Percentiles rank a stretch among this genome's conserved stretches.
phyloP scores from a whole-genome alignment of 2,113 vertebrate genomes.

The Phodopus roborovskii region DNA sequence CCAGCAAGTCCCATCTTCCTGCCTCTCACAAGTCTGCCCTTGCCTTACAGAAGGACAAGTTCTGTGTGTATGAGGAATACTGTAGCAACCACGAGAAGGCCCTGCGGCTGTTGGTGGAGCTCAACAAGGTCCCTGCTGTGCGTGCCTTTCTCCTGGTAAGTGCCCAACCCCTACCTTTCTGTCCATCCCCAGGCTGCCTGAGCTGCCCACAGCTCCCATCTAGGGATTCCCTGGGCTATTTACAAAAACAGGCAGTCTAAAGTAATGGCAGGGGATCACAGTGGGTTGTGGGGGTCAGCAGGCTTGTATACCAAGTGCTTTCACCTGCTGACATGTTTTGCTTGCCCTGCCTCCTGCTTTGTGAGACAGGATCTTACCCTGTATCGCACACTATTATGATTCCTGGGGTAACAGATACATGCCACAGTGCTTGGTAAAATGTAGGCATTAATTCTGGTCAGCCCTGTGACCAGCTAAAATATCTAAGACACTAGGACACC shows the following conservation, averaged over 20 bases:
- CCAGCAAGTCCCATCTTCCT: too few relatives aligned
- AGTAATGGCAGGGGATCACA: neutral
- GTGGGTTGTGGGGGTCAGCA: neutral
- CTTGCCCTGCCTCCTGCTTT: neutral
- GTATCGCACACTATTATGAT: neutral
- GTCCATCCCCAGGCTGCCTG: conserved; percentile 51
- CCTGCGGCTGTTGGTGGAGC: conserved; percentile 95
- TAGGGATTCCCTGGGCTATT: neutral
- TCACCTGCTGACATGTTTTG: neutral
- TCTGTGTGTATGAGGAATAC: conserved; percentile 97
- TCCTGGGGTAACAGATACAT: neutral
- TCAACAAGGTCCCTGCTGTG: conserved; percentile 96
- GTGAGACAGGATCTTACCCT: neutral
- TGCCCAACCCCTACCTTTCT: neutral
- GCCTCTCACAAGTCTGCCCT: conserved; percentile 37
- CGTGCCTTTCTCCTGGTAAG: conserved; percentile 98
- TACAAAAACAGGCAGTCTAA: neutral
- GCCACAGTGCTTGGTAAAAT: neutral
- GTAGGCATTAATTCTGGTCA: neutral
- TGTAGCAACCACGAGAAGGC: conserved; percentile 99
- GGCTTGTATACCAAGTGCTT: neutral
- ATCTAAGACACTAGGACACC: neutral
- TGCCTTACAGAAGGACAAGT: conserved; percentile 93
- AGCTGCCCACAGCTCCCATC: neutral
- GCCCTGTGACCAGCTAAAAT: neutral